Evolutionary conservation across 53 echinoderm and acorn worm genomes (phyloP).

Genomic region (Paracentrotus lividus): DNA sequence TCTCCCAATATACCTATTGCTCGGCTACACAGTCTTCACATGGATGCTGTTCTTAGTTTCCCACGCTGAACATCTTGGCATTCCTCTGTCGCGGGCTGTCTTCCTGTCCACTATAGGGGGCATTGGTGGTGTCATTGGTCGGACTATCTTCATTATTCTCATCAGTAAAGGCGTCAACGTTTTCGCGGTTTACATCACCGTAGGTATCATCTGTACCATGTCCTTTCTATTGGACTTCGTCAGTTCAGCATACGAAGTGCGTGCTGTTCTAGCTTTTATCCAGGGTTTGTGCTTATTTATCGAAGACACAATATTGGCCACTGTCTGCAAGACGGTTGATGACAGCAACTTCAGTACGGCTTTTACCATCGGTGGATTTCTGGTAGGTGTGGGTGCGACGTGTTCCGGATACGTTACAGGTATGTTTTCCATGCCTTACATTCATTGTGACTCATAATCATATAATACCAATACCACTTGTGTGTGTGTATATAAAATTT

Average conservation of each 20-base stretch:
- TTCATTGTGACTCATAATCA: too few relatives aligned
- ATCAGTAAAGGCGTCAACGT: background rate
- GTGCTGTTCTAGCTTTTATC: background rate
- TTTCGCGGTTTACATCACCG: background rate
- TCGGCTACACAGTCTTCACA: background rate
- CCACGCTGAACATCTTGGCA: background rate
- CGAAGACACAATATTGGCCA: background rate
- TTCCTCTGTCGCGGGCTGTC: background rate
- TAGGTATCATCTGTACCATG: background rate
- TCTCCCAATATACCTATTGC: background rate
- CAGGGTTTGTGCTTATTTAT: background rate
- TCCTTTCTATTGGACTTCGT: constrained; percentile 24
- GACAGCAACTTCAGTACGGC: background rate
- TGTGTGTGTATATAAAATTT: too few relatives aligned
- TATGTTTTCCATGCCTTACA: too few relatives aligned
- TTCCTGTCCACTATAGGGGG: background rate
- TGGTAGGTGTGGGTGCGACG: background rate
- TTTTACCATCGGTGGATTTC: background rate
- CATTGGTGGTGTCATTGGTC: constrained; percentile 15
- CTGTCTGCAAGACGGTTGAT: background rate
- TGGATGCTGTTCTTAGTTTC: constrained; percentile 11
- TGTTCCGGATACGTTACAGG: background rate
- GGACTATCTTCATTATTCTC: background rate
- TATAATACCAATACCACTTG: too few relatives aligned
- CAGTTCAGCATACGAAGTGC: background rate